These are phyloP conservation scores for Azemiops feae DNA, from an alignment of 2,113 vertebrate genomes.

Conservation along the genomic window DNA sequence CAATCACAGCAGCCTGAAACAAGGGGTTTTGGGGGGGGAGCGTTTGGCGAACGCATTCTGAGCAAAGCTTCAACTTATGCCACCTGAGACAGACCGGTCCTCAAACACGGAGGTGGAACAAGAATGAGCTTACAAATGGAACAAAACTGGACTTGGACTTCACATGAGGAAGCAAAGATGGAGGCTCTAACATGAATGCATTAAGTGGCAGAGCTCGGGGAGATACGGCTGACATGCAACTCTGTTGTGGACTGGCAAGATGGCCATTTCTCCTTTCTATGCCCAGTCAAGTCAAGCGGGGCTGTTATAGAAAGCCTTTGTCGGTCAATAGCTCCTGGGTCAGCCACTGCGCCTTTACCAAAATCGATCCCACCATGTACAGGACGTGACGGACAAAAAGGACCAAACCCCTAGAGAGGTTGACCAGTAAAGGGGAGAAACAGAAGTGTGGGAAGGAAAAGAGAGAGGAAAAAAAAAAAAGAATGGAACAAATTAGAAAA, in stretches of 20 bases:
- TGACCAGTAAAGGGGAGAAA: slow-evolving; percentile 52
- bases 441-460: slow-evolving; percentile 65
- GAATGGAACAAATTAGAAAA: slow-evolving; percentile 66
- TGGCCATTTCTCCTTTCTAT: slow-evolving; percentile 15
- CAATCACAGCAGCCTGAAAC: slow-evolving; percentile 3
- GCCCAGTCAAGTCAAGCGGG: not conserved
- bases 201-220: slow-evolving; percentile 35
- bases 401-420: slow-evolving; percentile 57
- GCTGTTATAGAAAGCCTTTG: slow-evolving; percentile 12
- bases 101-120: not conserved
- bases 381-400: slow-evolving; percentile 60
- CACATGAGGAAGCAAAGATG: not conserved
- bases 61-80: slow-evolving; percentile 7
- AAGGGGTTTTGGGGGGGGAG: not conserved
- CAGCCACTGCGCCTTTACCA: slow-evolving; percentile 23
- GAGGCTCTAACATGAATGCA: slow-evolving; percentile 17
- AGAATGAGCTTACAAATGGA: slow-evolving; percentile 10
- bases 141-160: not conserved
- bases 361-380: slow-evolving; percentile 51
- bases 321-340: not conserved
- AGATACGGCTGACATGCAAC: not conserved
- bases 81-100: not conserved
- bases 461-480: not conserved
- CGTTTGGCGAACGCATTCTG: slow-evolving; percentile 52
- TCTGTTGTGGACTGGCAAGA: not conserved